Percentiles rank a stretch among this genome's conserved stretches.
Evolutionary conservation across 1,140 invertebrate genomes (phyloP).

Genomic region (Samia ricini): DNA sequence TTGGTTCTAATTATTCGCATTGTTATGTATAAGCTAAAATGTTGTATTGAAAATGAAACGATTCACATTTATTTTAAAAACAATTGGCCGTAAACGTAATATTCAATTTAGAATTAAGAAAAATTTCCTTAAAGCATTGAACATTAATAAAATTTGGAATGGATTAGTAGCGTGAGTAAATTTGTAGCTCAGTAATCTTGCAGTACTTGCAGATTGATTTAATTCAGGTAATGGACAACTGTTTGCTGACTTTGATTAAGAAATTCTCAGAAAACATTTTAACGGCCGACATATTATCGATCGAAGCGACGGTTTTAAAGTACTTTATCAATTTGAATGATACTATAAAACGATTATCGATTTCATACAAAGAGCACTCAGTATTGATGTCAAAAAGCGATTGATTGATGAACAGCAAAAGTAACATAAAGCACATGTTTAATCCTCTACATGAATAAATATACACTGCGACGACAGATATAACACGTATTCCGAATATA

Average conservation of each 20-base stretch:
- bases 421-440: background rate
- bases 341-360: background rate
- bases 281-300: too few species aligned
- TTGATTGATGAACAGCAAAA: background rate
- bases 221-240: too few species aligned
- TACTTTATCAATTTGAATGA: background rate
- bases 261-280: too few species aligned
- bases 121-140: too few species aligned
- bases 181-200: too few species aligned
- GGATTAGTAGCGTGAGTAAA: too few species aligned
- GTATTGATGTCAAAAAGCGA: background rate
- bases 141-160: too few species aligned
- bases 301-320: too few species aligned
- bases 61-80: background rate
- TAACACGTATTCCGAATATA: background rate
- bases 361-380: background rate
- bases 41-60: background rate
- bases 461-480: background rate
- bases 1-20: background rate
- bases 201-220: too few species aligned
- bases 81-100: too few species aligned
- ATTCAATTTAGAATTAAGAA: too few species aligned
- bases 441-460: background rate
- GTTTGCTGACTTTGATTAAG: too few species aligned
- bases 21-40: background rate